Base-by-base conservation (phyloP, 2,113 vertebrate genomes). In the Bubalus kerabau region DNA sequence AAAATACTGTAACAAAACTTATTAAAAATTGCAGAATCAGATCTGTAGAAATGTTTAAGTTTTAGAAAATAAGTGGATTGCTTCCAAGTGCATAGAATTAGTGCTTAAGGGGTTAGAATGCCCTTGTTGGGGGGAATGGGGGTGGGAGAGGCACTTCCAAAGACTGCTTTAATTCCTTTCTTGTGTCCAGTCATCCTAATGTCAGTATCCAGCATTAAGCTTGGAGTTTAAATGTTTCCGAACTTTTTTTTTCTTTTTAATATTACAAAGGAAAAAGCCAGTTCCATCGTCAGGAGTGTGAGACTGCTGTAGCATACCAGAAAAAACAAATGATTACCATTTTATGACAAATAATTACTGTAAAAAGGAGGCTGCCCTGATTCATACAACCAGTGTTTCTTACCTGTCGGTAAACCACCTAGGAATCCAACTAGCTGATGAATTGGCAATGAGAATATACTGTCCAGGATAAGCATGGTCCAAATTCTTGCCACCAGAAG, bases 61-160 rank as follows among this genome's bases (percentile, higher is more conserved):
- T 83, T 94, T 96, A 78, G 62, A 87, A 93, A 97, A n/a, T 54
- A 32, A 93, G 26, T 94, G 17, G 9, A 17, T 81, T 64, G 87
- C 59, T 90, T 9, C 59, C 8, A 76, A 46, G 13, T 15, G 3
- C 40, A 6, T 52, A 19, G 24, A 24, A 8, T 48, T 52, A 74
- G 46, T 32, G n/a, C 7, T 87, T 48, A 40, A 3, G n/a, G 7
- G 8, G 10, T 50, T 5, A 52, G 24, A 36, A 7, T 26, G 2
- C n/a, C 28, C 28, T 43, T 48, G 17, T 67, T 48, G 30, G 19
- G 46, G 40, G 11, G 1, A 1, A 2, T 0, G 40, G n/a, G 13
- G 1, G 2, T 0, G 13, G 23, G 30, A 59, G 4, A 46, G n/a
- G 26, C 7, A 32, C 11, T 48, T 76, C 54, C 26, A 81, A 28